Conservation (phyloP, 2,888 invertebrate species). For the Acrobeloides nanus region DNA sequence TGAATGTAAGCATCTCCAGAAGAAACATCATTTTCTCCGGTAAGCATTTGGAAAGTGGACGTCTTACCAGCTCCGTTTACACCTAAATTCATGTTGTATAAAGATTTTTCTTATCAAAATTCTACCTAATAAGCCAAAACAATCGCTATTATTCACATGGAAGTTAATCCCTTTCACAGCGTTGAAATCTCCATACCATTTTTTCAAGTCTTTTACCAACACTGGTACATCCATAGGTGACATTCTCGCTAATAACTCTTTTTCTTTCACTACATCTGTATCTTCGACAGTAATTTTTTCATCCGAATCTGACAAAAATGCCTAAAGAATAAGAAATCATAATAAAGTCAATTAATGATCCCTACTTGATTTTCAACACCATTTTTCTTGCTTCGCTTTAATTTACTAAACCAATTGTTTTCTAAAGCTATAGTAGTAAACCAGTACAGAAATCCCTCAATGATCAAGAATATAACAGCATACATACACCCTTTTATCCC, state of each 20-base stretch:
- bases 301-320: slow-evolving; percentile 5
- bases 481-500: slow-evolving; percentile 30
- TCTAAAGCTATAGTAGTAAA: slow-evolving; percentile 20
- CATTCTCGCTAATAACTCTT: slow-evolving; percentile 19
- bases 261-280: slow-evolving; percentile 38
- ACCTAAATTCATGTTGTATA: slow-evolving; percentile 18
- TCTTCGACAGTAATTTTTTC: slow-evolving; percentile 27
- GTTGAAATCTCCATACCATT: slow-evolving; percentile 38
- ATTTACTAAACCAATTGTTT: slow-evolving; percentile 29
- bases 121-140: slow-evolving; percentile 40
- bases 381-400: too few species aligned
- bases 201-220: slow-evolving; percentile 30
- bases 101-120: background rate
- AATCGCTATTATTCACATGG: slow-evolving; percentile 36
- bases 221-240: slow-evolving; percentile 17
- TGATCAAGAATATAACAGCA: slow-evolving; percentile 30
- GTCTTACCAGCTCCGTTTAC: slow-evolving; percentile 49
- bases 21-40: slow-evolving; percentile 39
- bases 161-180: slow-evolving; percentile 45
- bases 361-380: too few species aligned
- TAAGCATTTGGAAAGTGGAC: slow-evolving; percentile 42
- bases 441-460: slow-evolving; percentile 27
- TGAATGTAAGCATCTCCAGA: slow-evolving; percentile 39
- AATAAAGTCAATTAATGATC: slow-evolving; percentile 1
- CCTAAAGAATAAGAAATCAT: slow-evolving; percentile 6